A percentile compares a stretch with the other conserved stretches of the same genome.
phyloP scores from a whole-genome alignment of 1,140 invertebrate genomes.

The Hetaerina americana region DNA sequence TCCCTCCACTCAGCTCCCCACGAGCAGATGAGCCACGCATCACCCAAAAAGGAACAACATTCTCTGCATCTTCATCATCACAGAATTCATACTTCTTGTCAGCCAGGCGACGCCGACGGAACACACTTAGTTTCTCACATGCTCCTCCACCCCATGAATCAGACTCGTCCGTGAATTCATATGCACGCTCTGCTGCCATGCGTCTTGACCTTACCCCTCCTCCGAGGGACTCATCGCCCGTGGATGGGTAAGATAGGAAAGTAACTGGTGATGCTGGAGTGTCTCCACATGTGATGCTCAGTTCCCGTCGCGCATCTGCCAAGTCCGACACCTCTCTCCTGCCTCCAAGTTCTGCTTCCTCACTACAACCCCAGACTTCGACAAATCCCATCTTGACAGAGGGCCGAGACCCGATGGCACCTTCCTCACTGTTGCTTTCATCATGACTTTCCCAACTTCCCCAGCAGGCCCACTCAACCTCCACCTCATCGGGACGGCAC shows the following conservation, averaged over 20 bases:
- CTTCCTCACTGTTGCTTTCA: not conserved
- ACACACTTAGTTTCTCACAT: slow-evolving; percentile 67
- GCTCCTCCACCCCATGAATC: slow-evolving; percentile 26
- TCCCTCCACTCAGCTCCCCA: not conserved
- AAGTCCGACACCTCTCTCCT: slow-evolving; percentile 3
- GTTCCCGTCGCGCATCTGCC: slow-evolving; percentile 5
- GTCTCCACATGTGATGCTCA: slow-evolving; percentile 13
- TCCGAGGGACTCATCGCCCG: not conserved
- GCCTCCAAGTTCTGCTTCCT: not conserved
- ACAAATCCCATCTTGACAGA: not conserved
- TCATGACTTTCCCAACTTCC: not conserved
- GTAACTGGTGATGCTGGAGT: not conserved
- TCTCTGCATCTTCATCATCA: slow-evolving; percentile 60
- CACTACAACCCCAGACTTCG: not conserved
- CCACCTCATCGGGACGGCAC: not conserved
- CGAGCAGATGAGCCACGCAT: not conserved
- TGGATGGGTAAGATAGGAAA: not conserved
- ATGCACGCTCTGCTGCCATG: slow-evolving; percentile 53
- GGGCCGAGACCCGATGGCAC: not conserved
- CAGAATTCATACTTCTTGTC: slow-evolving; percentile 88
- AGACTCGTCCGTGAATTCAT: slow-evolving; percentile 69
- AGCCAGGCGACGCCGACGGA: slow-evolving; percentile 63
- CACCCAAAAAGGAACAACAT: slow-evolving; percentile 47
- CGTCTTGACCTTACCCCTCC: not conserved
- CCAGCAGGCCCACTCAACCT: not conserved